A percentile compares a stretch with the other conserved stretches of the same genome.
Evolutionary conservation across 2,797 vertebrate species (phyloP).

Genomic region (Falco peregrinus): DNA sequence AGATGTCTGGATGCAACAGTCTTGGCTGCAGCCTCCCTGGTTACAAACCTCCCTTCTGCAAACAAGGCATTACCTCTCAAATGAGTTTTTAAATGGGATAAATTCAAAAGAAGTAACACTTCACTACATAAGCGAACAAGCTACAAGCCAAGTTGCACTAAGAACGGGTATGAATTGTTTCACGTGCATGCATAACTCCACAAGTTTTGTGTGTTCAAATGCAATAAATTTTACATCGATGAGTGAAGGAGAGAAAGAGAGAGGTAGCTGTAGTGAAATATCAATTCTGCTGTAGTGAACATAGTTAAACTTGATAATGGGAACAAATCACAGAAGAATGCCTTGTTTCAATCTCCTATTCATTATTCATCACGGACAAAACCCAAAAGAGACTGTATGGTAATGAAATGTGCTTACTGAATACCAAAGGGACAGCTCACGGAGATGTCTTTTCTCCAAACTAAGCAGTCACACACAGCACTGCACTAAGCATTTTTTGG

Average conservation of each 20-base stretch:
- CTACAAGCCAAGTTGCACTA: background rate
- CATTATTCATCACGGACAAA: conserved; percentile 53
- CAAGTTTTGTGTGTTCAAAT: background rate
- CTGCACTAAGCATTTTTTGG: background rate
- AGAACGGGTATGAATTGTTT: background rate
- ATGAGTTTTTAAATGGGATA: background rate
- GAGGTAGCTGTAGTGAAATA: background rate
- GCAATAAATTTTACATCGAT: background rate
- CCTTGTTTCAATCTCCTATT: conserved; percentile 40
- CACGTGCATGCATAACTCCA: background rate
- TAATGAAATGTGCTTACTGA: conserved; percentile 11
- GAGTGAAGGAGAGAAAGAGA: background rate
- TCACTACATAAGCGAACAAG: conserved; percentile 17
- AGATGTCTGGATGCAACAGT: background rate
- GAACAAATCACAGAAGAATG: conserved; percentile 34
- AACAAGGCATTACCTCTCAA: conserved; percentile 9
- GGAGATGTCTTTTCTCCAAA: background rate
- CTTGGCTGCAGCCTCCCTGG: background rate
- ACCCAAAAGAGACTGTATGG: conserved; percentile 25
- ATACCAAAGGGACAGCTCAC: background rate
- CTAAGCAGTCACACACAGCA: background rate
- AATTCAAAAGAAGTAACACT: conserved; percentile 34
- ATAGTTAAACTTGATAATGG: conserved; percentile 35
- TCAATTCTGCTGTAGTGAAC: background rate
- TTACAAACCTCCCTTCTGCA: background rate